Conservation (phyloP, 1,140 invertebrate genomes). For the Anagrus nilaparvatae region DNA sequence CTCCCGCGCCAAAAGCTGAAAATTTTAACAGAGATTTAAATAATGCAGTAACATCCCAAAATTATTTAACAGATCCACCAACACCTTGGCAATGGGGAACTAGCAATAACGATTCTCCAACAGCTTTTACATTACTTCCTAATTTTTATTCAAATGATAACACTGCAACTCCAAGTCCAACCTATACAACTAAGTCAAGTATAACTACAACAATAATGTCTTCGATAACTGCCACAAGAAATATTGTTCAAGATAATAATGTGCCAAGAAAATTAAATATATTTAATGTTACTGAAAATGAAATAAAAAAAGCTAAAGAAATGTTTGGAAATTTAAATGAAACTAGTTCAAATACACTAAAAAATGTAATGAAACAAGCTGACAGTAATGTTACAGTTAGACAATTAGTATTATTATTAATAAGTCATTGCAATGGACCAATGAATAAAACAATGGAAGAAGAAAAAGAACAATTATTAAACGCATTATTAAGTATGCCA, state of each 20-base stretch:
- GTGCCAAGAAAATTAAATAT: constrained; percentile 14
- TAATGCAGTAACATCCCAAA: constrained; percentile 22
- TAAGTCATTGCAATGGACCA: constrained; percentile 60
- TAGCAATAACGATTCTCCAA: constrained; percentile 33
- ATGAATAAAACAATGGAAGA: constrained; percentile 52
- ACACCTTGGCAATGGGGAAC: constrained; percentile 31
- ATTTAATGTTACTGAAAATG: constrained; percentile 41
- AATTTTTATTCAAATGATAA: constrained; percentile 23
- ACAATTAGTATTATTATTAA: constrained; percentile 61
- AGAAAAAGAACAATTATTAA: constrained; percentile 53
- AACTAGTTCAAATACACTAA: constrained; percentile 59
- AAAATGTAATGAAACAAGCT: constrained; percentile 70
- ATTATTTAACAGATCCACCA: constrained; percentile 22
- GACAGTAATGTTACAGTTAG: constrained; percentile 64
- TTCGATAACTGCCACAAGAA: constrained; percentile 25
- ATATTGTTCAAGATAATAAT: constrained; percentile 9
- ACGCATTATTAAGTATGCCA: constrained; percentile 53
- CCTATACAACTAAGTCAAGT: constrained; percentile 26
- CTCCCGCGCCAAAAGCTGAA: constrained; percentile 14
- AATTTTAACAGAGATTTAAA: constrained; percentile 16
- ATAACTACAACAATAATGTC: constrained; percentile 31
- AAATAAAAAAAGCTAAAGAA: constrained; percentile 51
- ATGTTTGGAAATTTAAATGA: constrained; percentile 66
- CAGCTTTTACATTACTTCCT: constrained; percentile 34
- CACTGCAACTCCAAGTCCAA: constrained; percentile 27